Evolutionary conservation across 2,888 invertebrate species (phyloP).

Genomic region (Lissonota sp.): DNA sequence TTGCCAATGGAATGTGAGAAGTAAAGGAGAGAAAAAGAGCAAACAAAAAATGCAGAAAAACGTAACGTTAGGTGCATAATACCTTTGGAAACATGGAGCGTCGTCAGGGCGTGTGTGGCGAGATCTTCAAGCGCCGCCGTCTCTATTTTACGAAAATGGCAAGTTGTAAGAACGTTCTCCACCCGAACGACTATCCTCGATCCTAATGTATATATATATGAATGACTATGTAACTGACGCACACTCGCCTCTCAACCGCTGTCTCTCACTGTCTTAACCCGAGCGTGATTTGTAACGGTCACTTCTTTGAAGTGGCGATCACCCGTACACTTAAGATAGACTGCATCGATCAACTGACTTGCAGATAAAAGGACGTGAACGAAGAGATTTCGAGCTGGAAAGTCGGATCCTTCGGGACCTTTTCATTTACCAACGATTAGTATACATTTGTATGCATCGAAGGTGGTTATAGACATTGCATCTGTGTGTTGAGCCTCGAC

Average conservation of each 20-base stretch:
- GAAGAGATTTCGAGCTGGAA: no score
- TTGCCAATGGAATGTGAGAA: not conserved
- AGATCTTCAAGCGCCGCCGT: constrained; percentile 32
- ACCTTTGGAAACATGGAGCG: constrained; percentile 1
- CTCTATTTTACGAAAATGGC: constrained; percentile 74
- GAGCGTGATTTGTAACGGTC: constrained; percentile 72
- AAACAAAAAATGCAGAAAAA: constrained; percentile 37
- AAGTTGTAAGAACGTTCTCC: constrained; percentile 70
- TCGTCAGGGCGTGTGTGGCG: constrained; percentile 37
- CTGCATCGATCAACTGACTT: not conserved
- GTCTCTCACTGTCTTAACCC: constrained; percentile 61
- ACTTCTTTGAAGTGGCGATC: constrained; percentile 69
- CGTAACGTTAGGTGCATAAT: constrained; percentile 45
- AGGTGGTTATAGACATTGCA: constrained; percentile 41
- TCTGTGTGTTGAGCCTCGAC: constrained; percentile 26
- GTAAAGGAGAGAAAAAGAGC: no score
- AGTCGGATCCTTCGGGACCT: no score
- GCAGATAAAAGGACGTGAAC: no score
- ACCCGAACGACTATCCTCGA: constrained; percentile 65
- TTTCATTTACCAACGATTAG: no score
- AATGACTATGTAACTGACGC: constrained; percentile 24
- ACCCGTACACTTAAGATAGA: constrained; percentile 34
- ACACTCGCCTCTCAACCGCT: constrained; percentile 31
- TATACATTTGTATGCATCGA: constrained; percentile 6
- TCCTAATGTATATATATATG: constrained; percentile 35